A percentile compares a stretch with the other conserved stretches of the same genome.
phyloP scores from a whole-genome alignment of 1,140 invertebrate species.

The Marisa cornuarietis region DNA sequence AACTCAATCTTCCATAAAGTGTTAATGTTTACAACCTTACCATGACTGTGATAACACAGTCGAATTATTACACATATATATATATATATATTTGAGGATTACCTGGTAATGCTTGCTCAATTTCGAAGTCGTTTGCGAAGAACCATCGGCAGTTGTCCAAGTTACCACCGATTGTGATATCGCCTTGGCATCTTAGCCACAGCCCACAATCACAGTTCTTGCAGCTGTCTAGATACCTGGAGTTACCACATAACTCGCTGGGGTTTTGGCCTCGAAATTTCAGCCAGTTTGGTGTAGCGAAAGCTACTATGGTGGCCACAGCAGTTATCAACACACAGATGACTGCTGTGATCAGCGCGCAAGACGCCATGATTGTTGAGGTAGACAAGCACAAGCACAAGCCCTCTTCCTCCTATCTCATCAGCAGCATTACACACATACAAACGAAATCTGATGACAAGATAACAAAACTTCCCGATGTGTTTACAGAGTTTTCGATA shows the following conservation, averaged over 20 bases:
- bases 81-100: too few species aligned
- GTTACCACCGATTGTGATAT: constrained; percentile 24
- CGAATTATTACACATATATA: too few species aligned
- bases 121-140: constrained; percentile 51
- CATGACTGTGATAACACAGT: too few species aligned
- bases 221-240: constrained; percentile 36
- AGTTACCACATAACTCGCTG: not conserved
- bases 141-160: constrained; percentile 58
- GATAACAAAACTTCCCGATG: not conserved
- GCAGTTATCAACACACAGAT: constrained; percentile 58
- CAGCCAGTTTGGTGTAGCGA: constrained; percentile 60
- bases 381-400: not conserved
- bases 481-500: not conserved
- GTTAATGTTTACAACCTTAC: too few species aligned
- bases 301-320: constrained; percentile 58
- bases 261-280: constrained; percentile 33
- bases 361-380: constrained; percentile 49
- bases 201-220: constrained; percentile 53
- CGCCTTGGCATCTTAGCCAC: constrained; percentile 50
- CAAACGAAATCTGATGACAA: not conserved
- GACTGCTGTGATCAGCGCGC: constrained; percentile 54
- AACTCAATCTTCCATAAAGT: too few species aligned
- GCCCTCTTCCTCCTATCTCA: too few species aligned
- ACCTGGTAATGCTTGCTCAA: constrained; percentile 57
- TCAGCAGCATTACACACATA: too few species aligned